Conservation (phyloP, 37 sponge, comb jelly and placozoan genomes). For the Eunapius fragilis region DNA sequence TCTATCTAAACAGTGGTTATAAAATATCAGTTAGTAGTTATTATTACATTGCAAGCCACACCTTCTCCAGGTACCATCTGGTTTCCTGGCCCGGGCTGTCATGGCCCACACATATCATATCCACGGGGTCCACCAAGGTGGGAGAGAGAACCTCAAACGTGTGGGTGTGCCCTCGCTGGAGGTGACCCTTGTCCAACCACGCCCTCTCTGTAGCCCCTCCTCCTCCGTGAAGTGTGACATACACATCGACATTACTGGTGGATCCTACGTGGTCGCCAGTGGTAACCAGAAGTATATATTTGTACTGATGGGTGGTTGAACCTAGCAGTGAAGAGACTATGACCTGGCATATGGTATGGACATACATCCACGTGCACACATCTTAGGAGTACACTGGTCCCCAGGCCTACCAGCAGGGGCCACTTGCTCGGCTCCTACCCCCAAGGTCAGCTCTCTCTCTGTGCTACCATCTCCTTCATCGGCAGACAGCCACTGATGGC, state of each 20-base stretch:
- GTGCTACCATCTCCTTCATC: conserved; percentile 72
- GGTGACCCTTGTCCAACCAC: conserved; percentile 39
- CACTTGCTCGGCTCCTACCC: not conserved
- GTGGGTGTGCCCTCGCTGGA: conserved; percentile 67
- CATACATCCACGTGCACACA: too few species aligned
- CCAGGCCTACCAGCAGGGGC: too few species aligned
- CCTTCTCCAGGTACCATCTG: conserved; percentile 75
- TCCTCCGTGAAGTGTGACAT: conserved; percentile 26
- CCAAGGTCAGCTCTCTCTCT: conserved; percentile 31
- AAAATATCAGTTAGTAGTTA: too few species aligned
- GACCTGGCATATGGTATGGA: too few species aligned
- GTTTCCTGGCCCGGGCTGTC: conserved; percentile 57
- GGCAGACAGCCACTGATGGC: conserved; percentile 74
- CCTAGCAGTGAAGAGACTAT: too few species aligned
- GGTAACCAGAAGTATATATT: conserved; percentile 20
- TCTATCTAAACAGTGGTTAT: too few species aligned
- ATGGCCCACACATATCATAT: conserved; percentile 56
- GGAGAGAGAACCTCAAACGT: conserved; percentile 41
- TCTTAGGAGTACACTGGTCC: too few species aligned
- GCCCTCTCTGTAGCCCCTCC: conserved; percentile 29
- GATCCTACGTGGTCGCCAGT: conserved; percentile 66
- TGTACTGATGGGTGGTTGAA: too few species aligned
- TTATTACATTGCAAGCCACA: not conserved
- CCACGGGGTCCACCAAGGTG: conserved; percentile 14
- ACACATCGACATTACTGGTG: conserved; percentile 70